These are phyloP conservation scores for Trachelus tabidus DNA, from an alignment of 2,888 invertebrate species.

Conservation along the genomic window DNA sequence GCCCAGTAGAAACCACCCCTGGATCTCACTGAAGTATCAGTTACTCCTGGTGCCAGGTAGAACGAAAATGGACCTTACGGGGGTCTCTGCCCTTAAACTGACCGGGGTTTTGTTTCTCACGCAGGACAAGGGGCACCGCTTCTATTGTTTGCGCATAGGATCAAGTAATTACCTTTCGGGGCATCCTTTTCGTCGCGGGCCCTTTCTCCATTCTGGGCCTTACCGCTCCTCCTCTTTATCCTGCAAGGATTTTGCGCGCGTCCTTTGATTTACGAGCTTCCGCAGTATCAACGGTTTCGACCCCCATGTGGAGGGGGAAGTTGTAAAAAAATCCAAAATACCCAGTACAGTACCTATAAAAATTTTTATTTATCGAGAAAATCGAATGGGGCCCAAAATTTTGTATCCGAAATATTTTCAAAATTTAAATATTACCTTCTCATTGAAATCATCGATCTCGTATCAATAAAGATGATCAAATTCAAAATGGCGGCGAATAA, in stretches of 20 bases:
- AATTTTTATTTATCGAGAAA: too few species aligned
- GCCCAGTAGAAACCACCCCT: conserved; percentile 22
- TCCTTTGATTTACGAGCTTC: conserved; percentile 15
- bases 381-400: too few species aligned
- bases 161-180: conserved; percentile 61
- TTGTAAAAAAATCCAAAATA: neutral
- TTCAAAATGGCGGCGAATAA: too few species aligned
- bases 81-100: conserved; percentile 36
- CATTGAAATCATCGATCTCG: too few species aligned
- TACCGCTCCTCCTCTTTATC: neutral
- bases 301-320: neutral
- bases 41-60: conserved; percentile 47
- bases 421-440: too few species aligned
- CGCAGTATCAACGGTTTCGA: conserved; percentile 1
- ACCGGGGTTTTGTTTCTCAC: conserved; percentile 61
- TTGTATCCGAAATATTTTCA: too few species aligned
- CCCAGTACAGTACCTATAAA: too few species aligned
- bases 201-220: neutral
- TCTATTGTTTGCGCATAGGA: conserved; percentile 62
- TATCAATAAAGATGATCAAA: too few species aligned
- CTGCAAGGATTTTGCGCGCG: neutral
- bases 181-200: conserved; percentile 14
- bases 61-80: conserved; percentile 27
- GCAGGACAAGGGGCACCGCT: conserved; percentile 50
- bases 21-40: conserved; percentile 38